Conservation (phyloP, 2,113 vertebrate genomes). For the Chionodraco myersi region DNA sequence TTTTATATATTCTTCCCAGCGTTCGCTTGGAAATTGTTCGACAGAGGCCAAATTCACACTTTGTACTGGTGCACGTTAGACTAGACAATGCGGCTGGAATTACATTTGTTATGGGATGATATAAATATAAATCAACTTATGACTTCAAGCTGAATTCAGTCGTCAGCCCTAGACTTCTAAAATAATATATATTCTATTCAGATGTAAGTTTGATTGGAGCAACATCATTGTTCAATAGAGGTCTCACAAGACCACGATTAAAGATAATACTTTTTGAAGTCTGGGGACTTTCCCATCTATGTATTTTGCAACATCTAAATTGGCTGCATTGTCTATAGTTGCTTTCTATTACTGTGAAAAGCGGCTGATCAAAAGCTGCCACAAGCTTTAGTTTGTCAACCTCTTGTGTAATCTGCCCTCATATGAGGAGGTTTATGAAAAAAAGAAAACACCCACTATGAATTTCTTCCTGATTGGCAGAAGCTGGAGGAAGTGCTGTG, state of each 20-base stretch:
- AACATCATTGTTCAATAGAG: slow-evolving; percentile 7
- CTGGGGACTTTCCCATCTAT: slow-evolving; percentile 1
- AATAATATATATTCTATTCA: slow-evolving; percentile 14
- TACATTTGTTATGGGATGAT: slow-evolving; percentile 23
- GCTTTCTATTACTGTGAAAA: slow-evolving; percentile 1
- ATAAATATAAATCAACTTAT: slow-evolving; percentile 32
- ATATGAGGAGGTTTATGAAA: neutral
- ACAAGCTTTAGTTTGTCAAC: slow-evolving; percentile 5
- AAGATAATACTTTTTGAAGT: slow-evolving; percentile 13
- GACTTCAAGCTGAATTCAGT: slow-evolving; percentile 22
- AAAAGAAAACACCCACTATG: slow-evolving; percentile 6
- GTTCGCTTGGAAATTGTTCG: slow-evolving; percentile 27
- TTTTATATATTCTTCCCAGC: slow-evolving; percentile 44
- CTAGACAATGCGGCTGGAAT: slow-evolving; percentile 5
- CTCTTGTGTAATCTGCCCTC: slow-evolving; percentile 13
- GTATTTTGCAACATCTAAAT: slow-evolving; percentile 24
- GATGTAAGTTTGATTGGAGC: slow-evolving; percentile 15
- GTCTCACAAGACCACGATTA: neutral
- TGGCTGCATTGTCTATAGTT: slow-evolving; percentile 11
- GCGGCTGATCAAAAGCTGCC: slow-evolving; percentile 27
- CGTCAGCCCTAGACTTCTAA: neutral
- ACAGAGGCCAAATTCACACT: slow-evolving; percentile 20
- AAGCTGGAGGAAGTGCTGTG: neutral
- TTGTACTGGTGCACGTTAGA: slow-evolving; percentile 14
- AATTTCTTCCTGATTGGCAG: slow-evolving; percentile 15